These are phyloP conservation scores for Drosophila tristis DNA, from an alignment of 1,140 invertebrate species.

Conservation along the genomic window DNA sequence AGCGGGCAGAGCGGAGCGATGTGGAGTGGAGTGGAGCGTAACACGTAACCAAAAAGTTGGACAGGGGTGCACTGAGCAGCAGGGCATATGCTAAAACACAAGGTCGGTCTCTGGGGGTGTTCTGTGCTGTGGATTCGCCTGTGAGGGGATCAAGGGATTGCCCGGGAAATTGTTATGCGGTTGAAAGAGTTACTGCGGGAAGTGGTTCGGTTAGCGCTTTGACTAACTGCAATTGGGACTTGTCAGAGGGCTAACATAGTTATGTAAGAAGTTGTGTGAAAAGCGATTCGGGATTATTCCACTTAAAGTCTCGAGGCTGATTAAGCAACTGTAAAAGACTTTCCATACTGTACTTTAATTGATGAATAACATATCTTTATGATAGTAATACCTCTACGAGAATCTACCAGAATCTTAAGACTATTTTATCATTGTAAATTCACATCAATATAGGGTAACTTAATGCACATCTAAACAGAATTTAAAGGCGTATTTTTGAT, in stretches of 20 bases:
- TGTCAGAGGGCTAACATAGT: constrained; percentile 7
- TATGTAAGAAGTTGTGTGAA: background rate
- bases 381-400: too few species aligned
- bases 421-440: too few species aligned
- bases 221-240: constrained; percentile 5
- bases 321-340: too few species aligned
- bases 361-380: too few species aligned
- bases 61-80: constrained; percentile 24
- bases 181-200: constrained; percentile 12
- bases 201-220: constrained; percentile 6
- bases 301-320: too few species aligned
- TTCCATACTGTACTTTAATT: too few species aligned
- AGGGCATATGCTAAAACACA: constrained; percentile 29
- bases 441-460: too few species aligned
- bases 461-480: too few species aligned
- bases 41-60: constrained; percentile 66
- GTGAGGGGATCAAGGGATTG: constrained; percentile 39
- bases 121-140: constrained; percentile 20
- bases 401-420: too few species aligned
- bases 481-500: too few species aligned
- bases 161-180: constrained; percentile 27
- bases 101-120: constrained; percentile 40
- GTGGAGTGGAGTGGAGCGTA: constrained; percentile 16
- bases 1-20: background rate
- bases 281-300: background rate